These are phyloP conservation scores for Oreochromis tanganicae DNA, from an alignment of 2,113 vertebrate genomes.

Conservation along the genomic window DNA sequence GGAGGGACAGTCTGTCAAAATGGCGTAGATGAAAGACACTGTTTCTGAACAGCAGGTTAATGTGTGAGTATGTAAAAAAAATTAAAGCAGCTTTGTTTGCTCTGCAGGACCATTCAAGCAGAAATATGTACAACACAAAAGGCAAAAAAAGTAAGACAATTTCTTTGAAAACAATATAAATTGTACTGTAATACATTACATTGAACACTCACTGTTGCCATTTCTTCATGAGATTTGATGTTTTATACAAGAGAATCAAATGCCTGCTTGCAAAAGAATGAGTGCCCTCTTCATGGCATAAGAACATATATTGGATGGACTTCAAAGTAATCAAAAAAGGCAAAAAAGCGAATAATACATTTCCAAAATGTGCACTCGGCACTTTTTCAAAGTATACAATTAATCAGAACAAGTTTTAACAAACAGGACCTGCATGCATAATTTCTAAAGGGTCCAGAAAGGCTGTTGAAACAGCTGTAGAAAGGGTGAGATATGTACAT, in stretches of 20 bases:
- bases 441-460: slow-evolving; percentile 59
- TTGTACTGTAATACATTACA: slow-evolving; percentile 80
- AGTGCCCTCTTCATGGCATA: slow-evolving; percentile 64
- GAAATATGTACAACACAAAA: slow-evolving; percentile 85
- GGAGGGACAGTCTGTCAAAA: slow-evolving; percentile 89
- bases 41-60: slow-evolving; percentile 79
- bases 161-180: slow-evolving; percentile 76
- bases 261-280: slow-evolving; percentile 66
- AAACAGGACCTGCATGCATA: slow-evolving; percentile 74
- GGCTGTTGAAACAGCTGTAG: slow-evolving; percentile 59
- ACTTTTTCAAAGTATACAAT: slow-evolving; percentile 71
- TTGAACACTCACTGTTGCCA: slow-evolving; percentile 83
- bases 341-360: slow-evolving; percentile 75
- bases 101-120: slow-evolving; percentile 84
- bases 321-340: slow-evolving; percentile 69
- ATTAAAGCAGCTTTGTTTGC: slow-evolving; percentile 78
- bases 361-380: slow-evolving; percentile 63
- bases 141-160: slow-evolving; percentile 82
- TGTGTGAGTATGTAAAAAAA: slow-evolving; percentile 82
- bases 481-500: slow-evolving; percentile 73
- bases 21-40: slow-evolving; percentile 87
- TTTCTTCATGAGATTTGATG: slow-evolving; percentile 78
- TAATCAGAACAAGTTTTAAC: slow-evolving; percentile 73
- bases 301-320: slow-evolving; percentile 66
- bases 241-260: slow-evolving; percentile 75